Conservation (phyloP, 1,140 invertebrate species). For the Lucilia sericata region DNA sequence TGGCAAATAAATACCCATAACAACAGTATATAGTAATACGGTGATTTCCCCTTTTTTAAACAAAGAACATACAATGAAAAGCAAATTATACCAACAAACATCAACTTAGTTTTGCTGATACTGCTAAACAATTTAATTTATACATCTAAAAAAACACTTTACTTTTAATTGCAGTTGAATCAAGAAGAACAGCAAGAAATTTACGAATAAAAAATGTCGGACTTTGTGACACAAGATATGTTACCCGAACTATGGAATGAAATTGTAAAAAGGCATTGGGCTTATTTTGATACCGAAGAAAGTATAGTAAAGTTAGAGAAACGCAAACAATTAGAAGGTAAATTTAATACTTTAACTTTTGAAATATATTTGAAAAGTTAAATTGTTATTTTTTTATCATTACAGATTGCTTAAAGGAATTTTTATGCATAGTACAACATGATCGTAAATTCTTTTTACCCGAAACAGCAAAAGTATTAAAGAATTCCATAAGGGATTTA, state of each 20-base stretch:
- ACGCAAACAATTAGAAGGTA: slow-evolving; percentile 81
- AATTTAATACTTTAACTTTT: not conserved
- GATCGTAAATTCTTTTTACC: slow-evolving; percentile 82
- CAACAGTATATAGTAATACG: too few relatives aligned
- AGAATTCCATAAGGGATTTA: slow-evolving; percentile 76
- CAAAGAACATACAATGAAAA: too few relatives aligned
- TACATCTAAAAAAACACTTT: too few relatives aligned
- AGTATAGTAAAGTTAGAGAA: slow-evolving; percentile 79
- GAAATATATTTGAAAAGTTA: too few relatives aligned
- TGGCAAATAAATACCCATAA: too few relatives aligned
- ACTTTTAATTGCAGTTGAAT: not conserved
- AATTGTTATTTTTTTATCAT: slow-evolving; percentile 9
- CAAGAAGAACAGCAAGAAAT: not conserved
- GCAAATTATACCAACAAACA: too few relatives aligned
- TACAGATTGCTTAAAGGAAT: slow-evolving; percentile 80
- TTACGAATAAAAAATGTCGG: slow-evolving; percentile 56
- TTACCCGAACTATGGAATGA: slow-evolving; percentile 74
- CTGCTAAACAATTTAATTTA: too few relatives aligned
- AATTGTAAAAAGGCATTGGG: slow-evolving; percentile 78
- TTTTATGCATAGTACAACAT: slow-evolving; percentile 81
- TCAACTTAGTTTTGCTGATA: too few relatives aligned
- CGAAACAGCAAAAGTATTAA: slow-evolving; percentile 80
- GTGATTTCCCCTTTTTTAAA: too few relatives aligned
- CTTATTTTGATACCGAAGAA: slow-evolving; percentile 81
- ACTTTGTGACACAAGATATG: slow-evolving; percentile 62